Evolutionary conservation across 2,113 vertebrate species (phyloP), one percentile per base, ranked within the genome.

Genomic region (Trichomycterus rosablanca): DNA sequence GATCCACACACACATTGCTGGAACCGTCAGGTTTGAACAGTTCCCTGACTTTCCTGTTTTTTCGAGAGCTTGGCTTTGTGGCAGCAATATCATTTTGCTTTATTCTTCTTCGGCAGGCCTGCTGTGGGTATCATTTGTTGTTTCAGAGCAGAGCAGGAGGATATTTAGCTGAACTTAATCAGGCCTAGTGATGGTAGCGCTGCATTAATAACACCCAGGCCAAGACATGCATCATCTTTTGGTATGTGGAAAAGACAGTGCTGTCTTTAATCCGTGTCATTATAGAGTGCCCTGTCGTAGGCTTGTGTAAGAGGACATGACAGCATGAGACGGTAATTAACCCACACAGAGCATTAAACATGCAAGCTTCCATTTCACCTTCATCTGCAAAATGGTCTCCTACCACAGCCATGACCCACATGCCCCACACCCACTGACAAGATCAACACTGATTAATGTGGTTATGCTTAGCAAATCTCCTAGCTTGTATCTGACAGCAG

Each of bases 201-300:
- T 58, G 59, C 37, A 57, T 57, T 62, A 60, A 32, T 69, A 34
- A 48, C 12, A 45, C 46, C 48, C 54, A 19, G 35, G 54, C 22
- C 14, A 30, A 66, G 15, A 45, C 28, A 54, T 64, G 26, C 22
- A 45, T 60, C 28, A 69, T 66, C 44, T 52, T 20, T 52, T 63
- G 56, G 51, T 45, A 37, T 32, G 23, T 45, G 59, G 51, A 55
- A 14, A 22, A 62, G 26, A 37, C 43, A 51, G n/a, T 26, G 26
- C 14, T 12, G 44, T 45, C 51, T 66, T 69, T 62, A 66, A 73
- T 66, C 46, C 59, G 32, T 60, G 35, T 67, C 56, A 61, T 67
- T 67, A 49, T 50, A 46, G 16, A 18, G 10, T 35, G 26, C 39
- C 53, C 22, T 66, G 48, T 63, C 15, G 26, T 8, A 18, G 39